A percentile compares a stretch with the other conserved stretches of the same genome.
phyloP scores from a whole-genome alignment of 2,113 vertebrate genomes.

The Morone saxatilis region DNA sequence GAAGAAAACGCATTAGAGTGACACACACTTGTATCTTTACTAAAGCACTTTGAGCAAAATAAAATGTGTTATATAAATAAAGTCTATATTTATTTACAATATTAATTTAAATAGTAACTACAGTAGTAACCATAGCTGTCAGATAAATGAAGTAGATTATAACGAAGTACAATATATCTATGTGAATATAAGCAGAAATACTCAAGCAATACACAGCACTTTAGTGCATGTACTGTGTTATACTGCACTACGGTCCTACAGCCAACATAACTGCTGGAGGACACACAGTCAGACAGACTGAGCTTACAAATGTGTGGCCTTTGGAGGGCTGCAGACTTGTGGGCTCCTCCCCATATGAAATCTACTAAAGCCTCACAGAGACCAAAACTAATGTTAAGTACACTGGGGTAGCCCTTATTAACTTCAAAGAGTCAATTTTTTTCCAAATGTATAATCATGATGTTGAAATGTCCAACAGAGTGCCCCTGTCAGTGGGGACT shows the following conservation, averaged over 20 bases:
- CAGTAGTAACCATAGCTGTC: background rate
- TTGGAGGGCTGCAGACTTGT: background rate
- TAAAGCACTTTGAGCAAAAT: too few species aligned
- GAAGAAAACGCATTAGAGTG: background rate
- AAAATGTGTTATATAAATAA: too few species aligned
- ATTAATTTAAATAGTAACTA: background rate
- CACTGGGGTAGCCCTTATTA: background rate
- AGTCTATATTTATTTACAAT: background rate
- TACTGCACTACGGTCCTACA: background rate
- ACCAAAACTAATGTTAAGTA: background rate
- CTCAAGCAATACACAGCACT: too few species aligned
- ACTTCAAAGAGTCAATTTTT: background rate
- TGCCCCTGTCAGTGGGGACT: background rate
- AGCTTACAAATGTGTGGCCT: background rate
- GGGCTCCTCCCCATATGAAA: background rate
- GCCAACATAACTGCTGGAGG: background rate
- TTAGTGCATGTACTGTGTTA: background rate
- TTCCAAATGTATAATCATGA: background rate
- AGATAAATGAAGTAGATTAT: background rate
- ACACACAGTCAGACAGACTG: background rate
- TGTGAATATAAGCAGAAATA: background rate
- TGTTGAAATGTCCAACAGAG: background rate
- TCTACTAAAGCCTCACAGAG: background rate
- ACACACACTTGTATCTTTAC: background rate
- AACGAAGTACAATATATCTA: background rate